Evolutionary conservation across 2,797 vertebrate species (phyloP), one percentile per base, ranked within the genome.

Genomic region (Etheostoma perlongum): DNA sequence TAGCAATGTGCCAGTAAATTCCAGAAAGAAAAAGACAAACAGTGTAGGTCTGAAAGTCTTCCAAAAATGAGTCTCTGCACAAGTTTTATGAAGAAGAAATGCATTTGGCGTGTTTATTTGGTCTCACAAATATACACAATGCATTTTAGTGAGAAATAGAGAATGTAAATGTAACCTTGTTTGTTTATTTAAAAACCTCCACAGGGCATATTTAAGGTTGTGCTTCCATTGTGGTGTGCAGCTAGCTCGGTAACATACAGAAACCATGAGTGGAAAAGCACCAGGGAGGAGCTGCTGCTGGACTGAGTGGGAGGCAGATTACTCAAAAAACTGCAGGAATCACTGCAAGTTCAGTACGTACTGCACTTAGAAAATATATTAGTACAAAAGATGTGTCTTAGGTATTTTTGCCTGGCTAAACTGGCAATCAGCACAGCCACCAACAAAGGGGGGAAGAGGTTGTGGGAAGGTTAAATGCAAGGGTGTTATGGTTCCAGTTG

Each of bases 291-390:
- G 65, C 62, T 57, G 60, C 9, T 74, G 55, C 49, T 51, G 54
- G 48, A 40, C 25, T 46, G 57, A 79, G 72, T 68, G 40, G 57
- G 72, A 74, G 48, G 70, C 60, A 60, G 68, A 81, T 72, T 76
- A 63, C 74, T 46, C 36, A 63, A 30, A 57, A 36, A 79, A 60
- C 69, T 69, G 18, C 9, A 27, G 11, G 52, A 62, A 40, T 59
- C 65, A n/a, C 52, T 36, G 61, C 58, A 21, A 48, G 44, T 21
- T 46, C 9, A n/a, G 9, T 6, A 4, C 14, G 48, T 14, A 1
- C 58, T 21, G 47, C 21, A 58, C 57, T 66, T 44, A 36, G 48
- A 67, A 62, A 72, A 71, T 33, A 7, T n/a, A 67, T 49, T 46
- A 52, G 65, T 18, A 64, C 23, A 57, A 75, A 67, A 66, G n/a